Evolutionary conservation across 2,888 invertebrate genomes (phyloP).

Genomic region (Rugalucina vietnamica): DNA sequence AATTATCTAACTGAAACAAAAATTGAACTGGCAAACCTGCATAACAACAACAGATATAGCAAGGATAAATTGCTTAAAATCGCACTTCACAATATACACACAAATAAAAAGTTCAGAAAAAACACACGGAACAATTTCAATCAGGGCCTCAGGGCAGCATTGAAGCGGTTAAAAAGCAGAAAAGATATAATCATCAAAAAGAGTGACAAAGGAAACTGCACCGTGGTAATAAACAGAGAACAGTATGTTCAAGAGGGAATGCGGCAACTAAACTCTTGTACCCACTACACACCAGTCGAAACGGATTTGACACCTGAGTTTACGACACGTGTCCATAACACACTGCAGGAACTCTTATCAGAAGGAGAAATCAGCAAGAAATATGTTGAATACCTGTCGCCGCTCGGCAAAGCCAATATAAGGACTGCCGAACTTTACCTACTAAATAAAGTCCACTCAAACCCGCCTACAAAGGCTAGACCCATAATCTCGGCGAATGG

Average conservation of each 20-base stretch:
- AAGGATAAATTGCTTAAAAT: not conserved
- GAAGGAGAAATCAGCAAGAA: not conserved
- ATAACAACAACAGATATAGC: not conserved
- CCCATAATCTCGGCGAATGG: constrained; percentile 36
- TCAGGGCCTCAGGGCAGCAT: too few relatives aligned
- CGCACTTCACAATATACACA: not conserved
- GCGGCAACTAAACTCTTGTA: not conserved
- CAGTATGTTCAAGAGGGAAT: not conserved
- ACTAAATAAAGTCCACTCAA: not conserved
- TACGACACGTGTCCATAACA: not conserved
- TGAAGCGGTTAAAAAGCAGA: not conserved
- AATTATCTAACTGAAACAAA: not conserved
- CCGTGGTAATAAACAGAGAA: not conserved
- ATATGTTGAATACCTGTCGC: not conserved
- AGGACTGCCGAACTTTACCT: not conserved
- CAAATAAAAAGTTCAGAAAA: not conserved
- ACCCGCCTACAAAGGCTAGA: not conserved
- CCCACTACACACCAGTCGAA: not conserved
- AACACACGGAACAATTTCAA: not conserved
- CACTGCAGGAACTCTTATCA: not conserved
- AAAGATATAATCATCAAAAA: not conserved
- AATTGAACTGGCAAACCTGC: not conserved
- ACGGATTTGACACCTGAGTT: not conserved
- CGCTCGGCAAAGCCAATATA: not conserved
- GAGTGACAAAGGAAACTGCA: not conserved